Evolutionary conservation across 2,113 vertebrate genomes (phyloP).

Genomic region (Scomber japonicus): DNA sequence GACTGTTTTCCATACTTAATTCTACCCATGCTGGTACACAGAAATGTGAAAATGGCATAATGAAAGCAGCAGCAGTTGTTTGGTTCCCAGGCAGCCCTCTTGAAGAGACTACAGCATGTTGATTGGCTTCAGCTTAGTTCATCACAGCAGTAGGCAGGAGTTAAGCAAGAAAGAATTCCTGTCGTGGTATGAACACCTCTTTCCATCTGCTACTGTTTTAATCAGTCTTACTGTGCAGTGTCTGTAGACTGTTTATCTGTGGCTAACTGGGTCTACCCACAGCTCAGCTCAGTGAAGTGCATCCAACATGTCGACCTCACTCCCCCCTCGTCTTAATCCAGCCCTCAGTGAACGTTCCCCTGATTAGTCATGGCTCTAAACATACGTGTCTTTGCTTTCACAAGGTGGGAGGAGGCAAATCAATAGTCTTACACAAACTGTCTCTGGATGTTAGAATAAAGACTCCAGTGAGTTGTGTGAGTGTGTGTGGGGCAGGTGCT

Average conservation of each 20-base stretch:
- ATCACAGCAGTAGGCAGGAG: conserved; percentile 24
- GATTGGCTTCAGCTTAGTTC: conserved; percentile 18
- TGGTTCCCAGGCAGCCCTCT: neutral
- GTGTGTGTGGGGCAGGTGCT: conserved; percentile 21
- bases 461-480: neutral
- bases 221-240: conserved; percentile 46
- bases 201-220: conserved; percentile 59
- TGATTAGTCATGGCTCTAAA: conserved; percentile 65
- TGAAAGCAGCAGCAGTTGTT: neutral
- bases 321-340: conserved; percentile 51
- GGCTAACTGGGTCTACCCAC: conserved; percentile 49
- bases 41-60: neutral
- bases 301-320: conserved; percentile 54
- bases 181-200: conserved; percentile 43
- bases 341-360: conserved; percentile 43
- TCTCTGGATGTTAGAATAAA: conserved; percentile 28
- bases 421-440: conserved; percentile 49
- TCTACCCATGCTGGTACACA: too few species aligned
- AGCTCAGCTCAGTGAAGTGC: conserved; percentile 53
- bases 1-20: too few species aligned
- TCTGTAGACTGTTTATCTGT: conserved; percentile 63
- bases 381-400: conserved; percentile 57
- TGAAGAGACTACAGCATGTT: conserved; percentile 1
- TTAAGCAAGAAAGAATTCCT: conserved; percentile 22
- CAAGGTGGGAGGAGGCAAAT: conserved; percentile 49